Percentiles rank a stretch among this genome's conserved stretches.
Evolutionary conservation across 2,113 vertebrate species (phyloP).

Genomic region (Hiodon alosoides): DNA sequence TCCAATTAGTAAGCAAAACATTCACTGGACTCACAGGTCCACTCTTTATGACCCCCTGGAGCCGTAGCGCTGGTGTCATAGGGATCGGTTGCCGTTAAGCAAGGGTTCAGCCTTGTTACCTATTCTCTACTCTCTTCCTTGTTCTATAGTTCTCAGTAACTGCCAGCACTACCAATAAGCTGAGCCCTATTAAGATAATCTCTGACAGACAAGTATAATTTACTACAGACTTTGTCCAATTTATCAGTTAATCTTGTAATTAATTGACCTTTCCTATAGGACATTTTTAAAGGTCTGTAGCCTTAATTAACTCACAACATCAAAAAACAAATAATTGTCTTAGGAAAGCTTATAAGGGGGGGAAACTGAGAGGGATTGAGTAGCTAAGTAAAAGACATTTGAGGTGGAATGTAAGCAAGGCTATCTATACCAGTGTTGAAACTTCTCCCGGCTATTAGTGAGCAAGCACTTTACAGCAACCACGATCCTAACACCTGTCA

Average conservation of each 20-base stretch:
- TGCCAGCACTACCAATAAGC: no score
- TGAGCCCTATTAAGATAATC: no score
- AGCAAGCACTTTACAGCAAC: background rate
- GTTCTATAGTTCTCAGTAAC: background rate
- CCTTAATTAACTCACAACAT: background rate
- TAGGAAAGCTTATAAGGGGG: background rate
- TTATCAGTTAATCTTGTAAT: background rate
- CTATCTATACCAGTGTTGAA: background rate
- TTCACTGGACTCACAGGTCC: background rate
- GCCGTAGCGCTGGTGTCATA: background rate
- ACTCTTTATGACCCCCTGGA: background rate
- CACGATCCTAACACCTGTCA: background rate
- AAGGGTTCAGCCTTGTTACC: background rate
- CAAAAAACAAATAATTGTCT: background rate
- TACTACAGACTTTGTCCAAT: no score
- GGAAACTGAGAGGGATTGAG: background rate
- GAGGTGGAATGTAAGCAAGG: background rate
- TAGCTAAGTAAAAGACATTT: background rate
- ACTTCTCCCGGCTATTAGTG: background rate
- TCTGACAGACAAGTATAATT: no score
- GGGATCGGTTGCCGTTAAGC: background rate
- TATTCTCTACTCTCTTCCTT: background rate
- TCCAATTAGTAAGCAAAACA: background rate
- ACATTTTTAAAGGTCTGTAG: background rate
- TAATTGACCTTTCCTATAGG: slow-evolving; percentile 1